Evolutionary conservation across 2,797 vertebrate species (phyloP).

Genomic region (Chelon labrosus): DNA sequence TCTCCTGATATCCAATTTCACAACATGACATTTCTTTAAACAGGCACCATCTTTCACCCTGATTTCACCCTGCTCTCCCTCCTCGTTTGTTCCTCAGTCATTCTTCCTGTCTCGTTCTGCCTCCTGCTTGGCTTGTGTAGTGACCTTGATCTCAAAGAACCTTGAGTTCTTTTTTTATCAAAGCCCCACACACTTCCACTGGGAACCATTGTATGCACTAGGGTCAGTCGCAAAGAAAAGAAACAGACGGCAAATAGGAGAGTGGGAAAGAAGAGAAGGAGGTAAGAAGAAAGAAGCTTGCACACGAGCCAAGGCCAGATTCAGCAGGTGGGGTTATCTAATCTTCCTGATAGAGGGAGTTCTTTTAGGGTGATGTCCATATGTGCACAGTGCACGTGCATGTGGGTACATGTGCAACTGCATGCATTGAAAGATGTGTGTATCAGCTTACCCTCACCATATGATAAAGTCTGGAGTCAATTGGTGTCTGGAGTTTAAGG

Average conservation of each 20-base stretch:
- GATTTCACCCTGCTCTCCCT: slow-evolving; percentile 59
- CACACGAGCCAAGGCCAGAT: slow-evolving; percentile 60
- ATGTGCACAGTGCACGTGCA: slow-evolving; percentile 15
- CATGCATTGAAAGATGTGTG: slow-evolving; percentile 20
- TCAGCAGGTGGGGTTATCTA: slow-evolving; percentile 80
- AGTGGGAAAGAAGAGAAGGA: slow-evolving; percentile 54
- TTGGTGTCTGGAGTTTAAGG: slow-evolving; percentile 51
- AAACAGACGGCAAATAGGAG: slow-evolving; percentile 73
- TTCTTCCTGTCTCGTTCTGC: slow-evolving; percentile 55
- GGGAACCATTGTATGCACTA: slow-evolving; percentile 68
- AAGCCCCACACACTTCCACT: slow-evolving; percentile 78
- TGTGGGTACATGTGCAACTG: slow-evolving; percentile 21
- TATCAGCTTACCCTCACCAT: slow-evolving; percentile 46
- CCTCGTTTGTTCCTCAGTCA: slow-evolving; percentile 52
- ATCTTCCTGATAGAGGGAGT: slow-evolving; percentile 65
- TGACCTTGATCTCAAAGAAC: slow-evolving; percentile 75
- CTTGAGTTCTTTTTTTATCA: slow-evolving; percentile 65
- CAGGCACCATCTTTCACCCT: slow-evolving; percentile 67
- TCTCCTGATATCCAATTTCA: slow-evolving; percentile 71
- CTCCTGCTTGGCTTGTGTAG: slow-evolving; percentile 67
- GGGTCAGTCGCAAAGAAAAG: slow-evolving; percentile 66
- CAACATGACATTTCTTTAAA: slow-evolving; percentile 75
- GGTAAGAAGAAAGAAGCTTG: slow-evolving; percentile 61
- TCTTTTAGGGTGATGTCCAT: slow-evolving; percentile 58
- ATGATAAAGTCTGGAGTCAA: slow-evolving; percentile 42